Evolutionary conservation across 2,888 invertebrate genomes (phyloP).

Genomic region (Junonia oenone): DNA sequence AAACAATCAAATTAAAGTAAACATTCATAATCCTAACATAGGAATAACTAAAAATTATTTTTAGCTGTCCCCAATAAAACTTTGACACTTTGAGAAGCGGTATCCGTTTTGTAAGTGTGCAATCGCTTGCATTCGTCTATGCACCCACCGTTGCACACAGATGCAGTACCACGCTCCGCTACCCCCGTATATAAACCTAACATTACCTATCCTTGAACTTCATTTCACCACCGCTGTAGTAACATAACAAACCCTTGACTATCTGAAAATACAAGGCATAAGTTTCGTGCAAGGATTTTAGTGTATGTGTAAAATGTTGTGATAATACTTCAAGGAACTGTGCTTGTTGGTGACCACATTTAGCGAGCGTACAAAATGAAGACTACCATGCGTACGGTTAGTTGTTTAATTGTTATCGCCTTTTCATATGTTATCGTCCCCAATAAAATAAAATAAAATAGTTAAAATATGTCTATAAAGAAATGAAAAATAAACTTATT

Average conservation of each 20-base stretch:
- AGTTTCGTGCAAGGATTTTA: slow-evolving; percentile 36
- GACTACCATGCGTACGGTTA: slow-evolving; percentile 59
- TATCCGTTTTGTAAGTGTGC: slow-evolving; percentile 44
- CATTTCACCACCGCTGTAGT: slow-evolving; percentile 55
- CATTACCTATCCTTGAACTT: slow-evolving; percentile 73
- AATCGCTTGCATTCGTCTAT: slow-evolving; percentile 33
- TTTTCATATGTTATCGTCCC: too few relatives aligned
- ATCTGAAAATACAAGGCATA: slow-evolving; percentile 32
- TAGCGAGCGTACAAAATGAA: slow-evolving; percentile 43
- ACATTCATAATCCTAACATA: too few relatives aligned
- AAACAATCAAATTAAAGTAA: too few relatives aligned
- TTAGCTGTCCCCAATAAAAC: too few relatives aligned
- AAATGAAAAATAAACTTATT: too few relatives aligned
- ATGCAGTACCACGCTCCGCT: slow-evolving; percentile 54
- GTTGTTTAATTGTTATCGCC: too few relatives aligned
- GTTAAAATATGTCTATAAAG: neutral
- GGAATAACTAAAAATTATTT: too few relatives aligned
- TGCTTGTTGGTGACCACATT: slow-evolving; percentile 44
- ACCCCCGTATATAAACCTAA: slow-evolving; percentile 73
- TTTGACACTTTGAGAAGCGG: slow-evolving; percentile 36
- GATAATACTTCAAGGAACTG: slow-evolving; percentile 31
- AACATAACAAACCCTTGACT: slow-evolving; percentile 26
- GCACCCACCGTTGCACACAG: slow-evolving; percentile 44
- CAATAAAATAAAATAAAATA: too few relatives aligned
- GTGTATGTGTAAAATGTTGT: slow-evolving; percentile 26